Base-by-base conservation (phyloP, 1,140 invertebrate species). In the Achroia grisella region DNA sequence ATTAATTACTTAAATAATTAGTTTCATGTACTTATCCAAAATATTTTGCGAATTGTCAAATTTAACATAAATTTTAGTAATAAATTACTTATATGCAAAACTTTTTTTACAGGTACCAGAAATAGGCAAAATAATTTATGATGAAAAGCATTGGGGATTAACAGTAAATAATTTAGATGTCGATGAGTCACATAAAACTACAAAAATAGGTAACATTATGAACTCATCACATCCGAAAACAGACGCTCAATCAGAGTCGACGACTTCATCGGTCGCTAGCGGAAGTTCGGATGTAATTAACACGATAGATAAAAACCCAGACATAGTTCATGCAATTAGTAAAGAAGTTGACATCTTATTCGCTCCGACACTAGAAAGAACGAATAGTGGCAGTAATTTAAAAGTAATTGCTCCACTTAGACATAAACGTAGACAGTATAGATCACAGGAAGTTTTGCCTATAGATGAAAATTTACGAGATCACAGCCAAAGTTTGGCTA, bases 301-400 rank as follows among this genome's bases (percentile, higher is more conserved):
- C 42, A 58, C 33, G 37, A 56, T 64, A 41, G 69, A 69, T 49
- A 71, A 58, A 52, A 64, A 64, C 47, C 44, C 27, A 12, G 71
- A 67, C 37, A 52, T 79, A 39, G 52, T 51, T 33, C 61, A 63
- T 33, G 67, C 65, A 56, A 76, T 85, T 12, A 79, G 62, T 46
- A 72, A 85, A 56, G 81, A 86, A 53, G 76, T 86, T 32, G 78
- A 87, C 48, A 71, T 76, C 30, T 48, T 86, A 30, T 83, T 87
- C 46, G 73, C 70, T 17, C 73, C 82, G 8, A 39, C 69, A 11
- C 49, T 87, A 37, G 78, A 85, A 53, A 71, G 85, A 56, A 72
- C 83, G 4, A 76, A 69, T 44, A 87, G 85, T 55, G 75, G 71
- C 4, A 74, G 70, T 56, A 81, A 86, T 31, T 58, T 87, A 15